Evolutionary conservation across 2,113 vertebrate species (phyloP).

Genomic region (Lucifuga dentata): DNA sequence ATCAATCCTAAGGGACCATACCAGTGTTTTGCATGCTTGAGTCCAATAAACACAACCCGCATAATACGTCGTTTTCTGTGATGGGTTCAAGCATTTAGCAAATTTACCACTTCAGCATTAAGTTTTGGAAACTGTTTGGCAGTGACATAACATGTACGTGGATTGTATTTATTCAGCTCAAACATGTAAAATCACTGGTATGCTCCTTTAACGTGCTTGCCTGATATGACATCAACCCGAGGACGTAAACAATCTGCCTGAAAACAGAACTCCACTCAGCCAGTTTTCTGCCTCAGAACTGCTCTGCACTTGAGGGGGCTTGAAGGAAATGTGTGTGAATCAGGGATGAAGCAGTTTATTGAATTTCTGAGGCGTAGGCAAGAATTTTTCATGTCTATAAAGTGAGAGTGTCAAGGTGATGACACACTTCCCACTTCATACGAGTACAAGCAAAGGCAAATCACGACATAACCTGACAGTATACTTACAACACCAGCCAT

Average conservation of each 20-base stretch:
- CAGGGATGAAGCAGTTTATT: too few relatives aligned
- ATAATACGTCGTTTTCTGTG: too few relatives aligned
- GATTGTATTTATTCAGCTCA: too few relatives aligned
- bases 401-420: conserved; percentile 31
- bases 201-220: too few relatives aligned
- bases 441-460: conserved; percentile 10
- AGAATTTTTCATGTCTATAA: conserved; percentile 24
- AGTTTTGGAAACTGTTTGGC: too few relatives aligned
- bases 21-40: too few relatives aligned
- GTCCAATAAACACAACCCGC: too few relatives aligned
- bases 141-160: too few relatives aligned
- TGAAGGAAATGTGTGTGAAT: conserved; percentile 50
- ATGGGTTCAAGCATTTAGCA: too few relatives aligned
- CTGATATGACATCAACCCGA: conserved; percentile 5
- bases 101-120: too few relatives aligned
- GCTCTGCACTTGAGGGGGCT: conserved; percentile 40
- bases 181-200: too few relatives aligned
- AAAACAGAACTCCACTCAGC: not conserved
- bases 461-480: conserved; percentile 4
- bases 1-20: too few relatives aligned
- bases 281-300: conserved; percentile 14
- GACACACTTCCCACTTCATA: conserved; percentile 29
- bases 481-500: conserved; percentile 46
- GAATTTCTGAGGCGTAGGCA: conserved; percentile 29
- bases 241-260: conserved; percentile 9